Evolutionary conservation across 2,888 invertebrate species (phyloP).

Genomic region (Acrobasis repandana): DNA sequence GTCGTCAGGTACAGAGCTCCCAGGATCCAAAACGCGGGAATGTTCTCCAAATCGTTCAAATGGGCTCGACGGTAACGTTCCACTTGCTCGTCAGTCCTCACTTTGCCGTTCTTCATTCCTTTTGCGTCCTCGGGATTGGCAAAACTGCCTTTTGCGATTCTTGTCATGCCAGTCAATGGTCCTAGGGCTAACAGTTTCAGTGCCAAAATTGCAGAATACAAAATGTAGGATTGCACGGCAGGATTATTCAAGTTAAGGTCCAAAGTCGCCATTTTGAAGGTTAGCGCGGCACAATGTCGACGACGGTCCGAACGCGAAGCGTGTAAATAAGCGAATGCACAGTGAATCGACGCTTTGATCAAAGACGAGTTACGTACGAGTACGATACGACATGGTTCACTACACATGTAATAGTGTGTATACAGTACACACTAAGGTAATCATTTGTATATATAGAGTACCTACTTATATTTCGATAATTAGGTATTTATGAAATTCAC

Average conservation of each 20-base stretch:
- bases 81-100: slow-evolving; percentile 61
- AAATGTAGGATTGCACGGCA: slow-evolving; percentile 61
- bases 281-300: not conserved
- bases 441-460: not conserved
- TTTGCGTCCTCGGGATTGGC: slow-evolving; percentile 67
- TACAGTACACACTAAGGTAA: not conserved
- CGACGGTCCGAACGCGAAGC: slow-evolving; percentile 1
- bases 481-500: too few relatives aligned
- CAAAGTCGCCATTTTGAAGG: slow-evolving; percentile 44
- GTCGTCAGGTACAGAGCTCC: slow-evolving; percentile 84
- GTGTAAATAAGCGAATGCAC: slow-evolving; percentile 3
- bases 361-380: too few relatives aligned
- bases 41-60: slow-evolving; percentile 88
- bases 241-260: slow-evolving; percentile 46
- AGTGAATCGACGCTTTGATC: not conserved
- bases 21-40: slow-evolving; percentile 84
- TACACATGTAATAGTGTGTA: too few relatives aligned
- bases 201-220: slow-evolving; percentile 63
- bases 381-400: too few relatives aligned
- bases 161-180: slow-evolving; percentile 48
- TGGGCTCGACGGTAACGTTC: slow-evolving; percentile 82
- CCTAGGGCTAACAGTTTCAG: slow-evolving; percentile 56
- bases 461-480: not conserved
- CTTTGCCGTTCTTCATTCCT: slow-evolving; percentile 46
- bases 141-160: slow-evolving; percentile 51